Base-by-base conservation (phyloP, 2,888 invertebrate species). In the Seira sanloemensis region DNA sequence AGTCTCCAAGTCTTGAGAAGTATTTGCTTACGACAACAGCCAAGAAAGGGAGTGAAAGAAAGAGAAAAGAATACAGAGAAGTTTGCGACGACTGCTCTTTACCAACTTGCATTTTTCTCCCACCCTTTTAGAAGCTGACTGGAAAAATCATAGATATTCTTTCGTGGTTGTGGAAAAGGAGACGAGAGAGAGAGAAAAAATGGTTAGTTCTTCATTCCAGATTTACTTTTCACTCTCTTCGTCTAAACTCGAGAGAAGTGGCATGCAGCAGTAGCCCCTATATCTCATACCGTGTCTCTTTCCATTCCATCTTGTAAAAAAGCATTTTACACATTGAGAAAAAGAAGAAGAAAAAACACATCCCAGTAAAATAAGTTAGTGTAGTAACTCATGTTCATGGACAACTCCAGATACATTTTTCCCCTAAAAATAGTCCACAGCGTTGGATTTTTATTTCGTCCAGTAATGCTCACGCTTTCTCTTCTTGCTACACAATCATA, bases 181-280 rank as follows among this genome's bases (percentile, higher is more conserved):
- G n/a, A n/a, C n/a, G n/a, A n/a, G n/a, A n/a, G n/a, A n/a, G n/a
- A n/a, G n/a, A n/a, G n/a, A n/a, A 37, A 12, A 58, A 58, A 58
- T 58, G 58, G 58, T 58, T n/a, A 58, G 37, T 58, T 58, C 58
- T 58, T 58, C n/a, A 58, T 58, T 58, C n/a, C n/a, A n/a, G 58
- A 58, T 58, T 58, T n/a, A 58, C 58, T 58, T 58, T 18, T 37
- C 37, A 37, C 37, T 37, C 12, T 12, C 5, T 12, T 37, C 37
- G 37, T 12, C 37, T 12, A 9, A 37, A 37, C 37, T 9, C 37
- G 12, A 37, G 37, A 9, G n/a, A n/a, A n/a, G 12, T 37, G 37
- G 37, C 37, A 37, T 37, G 37, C 37, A 37, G 12, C 12, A 37
- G n/a, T n/a, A n/a, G n/a, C n/a, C n/a, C n/a, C n/a, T n/a, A n/a